Evolutionary conservation across 2,888 invertebrate genomes (phyloP).

Genomic region (Brassicogethes aeneus): DNA sequence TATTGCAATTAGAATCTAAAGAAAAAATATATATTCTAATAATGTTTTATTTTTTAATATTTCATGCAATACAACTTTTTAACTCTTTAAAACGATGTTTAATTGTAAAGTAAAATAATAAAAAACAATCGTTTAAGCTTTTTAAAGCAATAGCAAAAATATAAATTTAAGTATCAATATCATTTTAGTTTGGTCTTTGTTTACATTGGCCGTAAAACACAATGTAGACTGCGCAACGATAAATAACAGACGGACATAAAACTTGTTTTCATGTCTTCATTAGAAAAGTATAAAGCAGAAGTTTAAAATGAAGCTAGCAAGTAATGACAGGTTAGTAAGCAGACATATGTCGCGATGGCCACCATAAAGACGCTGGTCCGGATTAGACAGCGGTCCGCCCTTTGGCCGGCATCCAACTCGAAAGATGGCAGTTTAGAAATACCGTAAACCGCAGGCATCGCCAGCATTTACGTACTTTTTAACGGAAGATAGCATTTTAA

Average conservation of each 20-base stretch:
- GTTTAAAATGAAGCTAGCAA: not conserved
- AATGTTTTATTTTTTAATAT: no score
- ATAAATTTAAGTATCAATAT: no score
- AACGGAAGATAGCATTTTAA: not conserved
- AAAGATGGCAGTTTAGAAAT: constrained; percentile 6
- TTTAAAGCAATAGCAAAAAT: no score
- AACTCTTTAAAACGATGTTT: no score
- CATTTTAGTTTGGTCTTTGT: no score
- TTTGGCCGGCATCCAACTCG: constrained; percentile 16
- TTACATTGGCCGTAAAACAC: no score
- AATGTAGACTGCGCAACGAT: constrained; percentile 2
- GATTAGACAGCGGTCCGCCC: constrained; percentile 15
- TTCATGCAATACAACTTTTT: no score
- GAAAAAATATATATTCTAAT: no score
- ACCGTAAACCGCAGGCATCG: not conserved
- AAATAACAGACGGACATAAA: constrained; percentile 14
- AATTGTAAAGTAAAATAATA: no score
- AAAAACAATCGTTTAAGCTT: no score
- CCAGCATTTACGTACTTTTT: not conserved
- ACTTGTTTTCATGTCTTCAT: constrained; percentile 1
- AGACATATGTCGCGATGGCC: constrained; percentile 16
- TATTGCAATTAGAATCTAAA: no score
- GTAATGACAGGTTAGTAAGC: not conserved
- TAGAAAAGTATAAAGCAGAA: not conserved
- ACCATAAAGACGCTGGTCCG: constrained; percentile 12